Percentiles rank a stretch among this genome's conserved stretches.
Evolutionary conservation across 64 coral and sea anemone species (phyloP).

Genomic region (Dendronephthya gigantea): DNA sequence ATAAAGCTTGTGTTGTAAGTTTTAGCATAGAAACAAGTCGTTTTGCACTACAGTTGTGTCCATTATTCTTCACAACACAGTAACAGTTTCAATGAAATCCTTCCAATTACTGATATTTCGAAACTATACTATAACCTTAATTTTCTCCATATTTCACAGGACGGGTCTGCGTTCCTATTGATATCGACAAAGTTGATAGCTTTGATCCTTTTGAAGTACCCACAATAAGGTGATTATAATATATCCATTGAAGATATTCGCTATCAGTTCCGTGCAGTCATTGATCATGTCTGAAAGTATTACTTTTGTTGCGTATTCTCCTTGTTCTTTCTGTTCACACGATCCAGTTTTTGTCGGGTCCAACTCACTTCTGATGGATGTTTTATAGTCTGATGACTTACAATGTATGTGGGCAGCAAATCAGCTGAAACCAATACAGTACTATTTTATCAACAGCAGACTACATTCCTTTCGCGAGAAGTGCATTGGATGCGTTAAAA

Average conservation of each 20-base stretch:
- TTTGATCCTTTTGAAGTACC: constrained; percentile 94
- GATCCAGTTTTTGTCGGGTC: too few relatives aligned
- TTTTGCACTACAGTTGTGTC: too few relatives aligned
- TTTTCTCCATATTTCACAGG: constrained; percentile 19
- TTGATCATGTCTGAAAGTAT: background rate
- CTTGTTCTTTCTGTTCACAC: too few relatives aligned
- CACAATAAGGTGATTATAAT: constrained; percentile 58
- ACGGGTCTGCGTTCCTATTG: constrained; percentile 89
- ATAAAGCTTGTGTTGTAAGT: too few relatives aligned
- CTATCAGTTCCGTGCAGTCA: background rate
- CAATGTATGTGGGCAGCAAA: too few relatives aligned
- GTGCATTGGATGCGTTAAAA: background rate
- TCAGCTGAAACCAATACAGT: background rate
- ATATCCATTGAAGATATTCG: background rate
- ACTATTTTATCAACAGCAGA: background rate
- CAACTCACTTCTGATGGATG: too few relatives aligned
- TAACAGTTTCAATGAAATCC: background rate
- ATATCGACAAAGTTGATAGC: constrained; percentile 56
- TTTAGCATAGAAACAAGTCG: background rate
- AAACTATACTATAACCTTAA: background rate
- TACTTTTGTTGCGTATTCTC: background rate
- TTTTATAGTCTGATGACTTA: too few relatives aligned
- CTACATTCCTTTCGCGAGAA: too few relatives aligned
- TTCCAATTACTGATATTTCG: background rate
- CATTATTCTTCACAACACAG: background rate